Evolutionary conservation across 2,797 vertebrate genomes (phyloP).

Genomic region (Gila robusta): DNA sequence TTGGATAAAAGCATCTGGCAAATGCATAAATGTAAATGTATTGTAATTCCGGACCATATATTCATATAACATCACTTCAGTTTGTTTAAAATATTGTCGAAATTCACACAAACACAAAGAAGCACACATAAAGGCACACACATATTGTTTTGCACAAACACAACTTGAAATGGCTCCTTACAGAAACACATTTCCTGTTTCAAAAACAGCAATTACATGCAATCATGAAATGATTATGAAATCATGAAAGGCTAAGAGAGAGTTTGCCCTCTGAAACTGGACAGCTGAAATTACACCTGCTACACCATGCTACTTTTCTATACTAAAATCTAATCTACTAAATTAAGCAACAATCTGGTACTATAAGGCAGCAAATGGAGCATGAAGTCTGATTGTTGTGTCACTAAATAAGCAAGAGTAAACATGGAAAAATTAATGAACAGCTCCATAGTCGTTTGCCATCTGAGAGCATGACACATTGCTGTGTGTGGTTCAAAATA

Average conservation of each 20-base stretch:
- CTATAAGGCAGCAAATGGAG: constrained; percentile 3
- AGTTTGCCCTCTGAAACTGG: background rate
- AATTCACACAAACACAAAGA: constrained; percentile 9
- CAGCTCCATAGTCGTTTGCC: constrained; percentile 11
- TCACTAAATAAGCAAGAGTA: constrained; percentile 30
- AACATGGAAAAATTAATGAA: constrained; percentile 15
- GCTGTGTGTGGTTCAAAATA: background rate
- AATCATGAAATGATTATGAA: constrained; percentile 26
- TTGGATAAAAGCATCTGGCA: background rate
- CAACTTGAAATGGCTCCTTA: background rate
- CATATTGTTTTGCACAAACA: background rate
- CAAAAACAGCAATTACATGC: constrained; percentile 35
- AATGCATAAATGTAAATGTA: background rate
- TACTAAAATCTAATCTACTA: background rate
- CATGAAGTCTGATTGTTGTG: constrained; percentile 11
- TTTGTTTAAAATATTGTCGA: background rate
- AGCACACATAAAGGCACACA: background rate
- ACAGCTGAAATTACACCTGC: constrained; percentile 4
- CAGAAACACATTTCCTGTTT: constrained; percentile 50
- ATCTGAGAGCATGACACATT: constrained; percentile 5
- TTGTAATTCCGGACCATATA: background rate
- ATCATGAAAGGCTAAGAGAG: background rate
- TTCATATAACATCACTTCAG: background rate
- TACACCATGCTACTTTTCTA: background rate
- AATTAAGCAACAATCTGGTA: background rate